A percentile compares a stretch with the other conserved stretches of the same genome.
These are phyloP conservation scores for Araneus ventricosus DNA, from an alignment of 1,140 invertebrate genomes.

Conservation along the genomic window DNA sequence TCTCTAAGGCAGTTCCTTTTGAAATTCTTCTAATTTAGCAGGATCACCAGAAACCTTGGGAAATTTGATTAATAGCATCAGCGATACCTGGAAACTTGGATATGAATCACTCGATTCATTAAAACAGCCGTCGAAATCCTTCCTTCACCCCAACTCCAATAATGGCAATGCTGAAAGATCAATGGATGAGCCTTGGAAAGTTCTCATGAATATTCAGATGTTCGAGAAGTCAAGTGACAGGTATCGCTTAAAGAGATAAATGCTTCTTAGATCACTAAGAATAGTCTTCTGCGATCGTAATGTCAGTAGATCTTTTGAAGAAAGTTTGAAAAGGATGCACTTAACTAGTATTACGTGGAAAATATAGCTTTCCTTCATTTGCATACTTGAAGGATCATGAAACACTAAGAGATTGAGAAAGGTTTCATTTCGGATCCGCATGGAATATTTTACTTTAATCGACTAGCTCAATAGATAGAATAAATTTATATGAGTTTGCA, in stretches of 20 bases:
- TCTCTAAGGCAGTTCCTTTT: neutral
- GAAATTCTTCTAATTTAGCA: neutral
- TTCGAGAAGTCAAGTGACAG: constrained; percentile 41
- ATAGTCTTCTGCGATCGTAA: constrained; percentile 21
- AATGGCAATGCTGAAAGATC: constrained; percentile 45
- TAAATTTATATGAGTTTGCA: too few species aligned
- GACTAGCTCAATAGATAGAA: too few species aligned
- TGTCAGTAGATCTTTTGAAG: constrained; percentile 21
- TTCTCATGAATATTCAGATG: constrained; percentile 55
- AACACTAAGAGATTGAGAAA: neutral
- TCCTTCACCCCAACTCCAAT: constrained; percentile 1
- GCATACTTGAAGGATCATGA: neutral
- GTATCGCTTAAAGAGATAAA: constrained; percentile 54
- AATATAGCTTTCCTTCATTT: neutral
- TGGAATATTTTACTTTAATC: neutral
- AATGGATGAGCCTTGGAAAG: neutral
- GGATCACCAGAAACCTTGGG: neutral
- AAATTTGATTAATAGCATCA: constrained; percentile 28
- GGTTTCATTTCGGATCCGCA: neutral
- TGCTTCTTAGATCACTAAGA: constrained; percentile 51
- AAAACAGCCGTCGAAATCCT: constrained; percentile 5
- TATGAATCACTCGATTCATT: constrained; percentile 57
- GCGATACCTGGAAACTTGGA: constrained; percentile 18
- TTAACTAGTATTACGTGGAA: constrained; percentile 43
- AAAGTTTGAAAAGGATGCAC: constrained; percentile 29